phyloP scores from a whole-genome alignment of 1,140 invertebrate genomes.

The Temnothorax nylanderi region DNA sequence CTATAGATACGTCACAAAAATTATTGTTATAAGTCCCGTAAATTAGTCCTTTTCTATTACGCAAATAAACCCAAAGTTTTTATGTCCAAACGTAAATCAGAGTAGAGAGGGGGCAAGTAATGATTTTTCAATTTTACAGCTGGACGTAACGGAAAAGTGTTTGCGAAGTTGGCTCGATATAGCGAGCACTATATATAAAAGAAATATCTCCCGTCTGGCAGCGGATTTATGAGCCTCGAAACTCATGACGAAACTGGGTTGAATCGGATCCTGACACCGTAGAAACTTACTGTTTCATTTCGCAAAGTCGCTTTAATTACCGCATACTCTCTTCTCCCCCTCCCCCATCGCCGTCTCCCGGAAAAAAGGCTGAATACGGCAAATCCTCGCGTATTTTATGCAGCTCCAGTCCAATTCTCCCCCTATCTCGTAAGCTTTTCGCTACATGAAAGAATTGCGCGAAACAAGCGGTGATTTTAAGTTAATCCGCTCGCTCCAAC shows the following conservation, averaged over 20 bases:
- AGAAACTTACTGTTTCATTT: constrained; percentile 37
- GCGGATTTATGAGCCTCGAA: constrained; percentile 9
- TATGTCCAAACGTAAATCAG: neutral
- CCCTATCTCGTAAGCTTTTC: neutral
- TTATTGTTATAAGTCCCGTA: neutral
- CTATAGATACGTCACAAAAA: neutral
- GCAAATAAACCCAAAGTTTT: neutral
- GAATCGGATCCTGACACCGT: constrained; percentile 6
- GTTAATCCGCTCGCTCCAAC: neutral
- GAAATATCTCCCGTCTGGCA: neutral
- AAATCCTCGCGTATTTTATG: neutral
- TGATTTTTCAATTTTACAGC: constrained; percentile 16
- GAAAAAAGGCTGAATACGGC: neutral
- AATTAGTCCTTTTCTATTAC: neutral
- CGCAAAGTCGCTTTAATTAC: constrained; percentile 10
- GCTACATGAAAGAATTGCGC: neutral
- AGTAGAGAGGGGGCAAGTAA: neutral
- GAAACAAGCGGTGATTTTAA: neutral
- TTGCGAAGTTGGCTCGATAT: neutral
- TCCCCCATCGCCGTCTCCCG: neutral
- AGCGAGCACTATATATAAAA: constrained; percentile 17
- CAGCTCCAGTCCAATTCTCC: neutral
- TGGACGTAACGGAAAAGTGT: neutral
- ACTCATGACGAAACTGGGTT: constrained; percentile 28
- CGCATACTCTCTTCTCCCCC: neutral